A percentile compares a stretch with the other conserved stretches of the same genome.
These are phyloP conservation scores for Drosophila suzukii DNA, from an alignment of 1,140 invertebrate species.

Conservation along the genomic window DNA sequence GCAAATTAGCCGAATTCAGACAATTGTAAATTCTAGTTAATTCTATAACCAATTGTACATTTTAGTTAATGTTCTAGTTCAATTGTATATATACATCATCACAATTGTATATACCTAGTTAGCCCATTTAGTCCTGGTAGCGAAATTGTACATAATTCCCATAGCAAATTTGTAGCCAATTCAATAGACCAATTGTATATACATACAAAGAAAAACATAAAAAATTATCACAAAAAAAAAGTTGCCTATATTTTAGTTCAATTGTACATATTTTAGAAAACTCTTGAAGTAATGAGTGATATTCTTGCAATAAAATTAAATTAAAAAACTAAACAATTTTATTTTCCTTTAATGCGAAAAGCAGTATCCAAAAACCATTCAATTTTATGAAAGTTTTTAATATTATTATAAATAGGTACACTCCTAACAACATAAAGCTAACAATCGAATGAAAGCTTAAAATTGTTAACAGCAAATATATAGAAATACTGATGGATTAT, in stretches of 20 bases:
- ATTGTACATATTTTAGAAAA: slow-evolving; percentile 22
- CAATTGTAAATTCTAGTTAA: slow-evolving; percentile 56
- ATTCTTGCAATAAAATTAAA: slow-evolving; percentile 68
- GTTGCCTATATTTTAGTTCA: slow-evolving; percentile 6
- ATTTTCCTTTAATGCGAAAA: too few species aligned
- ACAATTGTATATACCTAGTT: slow-evolving; percentile 36
- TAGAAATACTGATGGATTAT: too few species aligned
- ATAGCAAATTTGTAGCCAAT: slow-evolving; percentile 27
- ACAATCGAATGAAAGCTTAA: too few species aligned
- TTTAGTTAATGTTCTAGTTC: slow-evolving; percentile 34
- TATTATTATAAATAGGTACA: too few species aligned
- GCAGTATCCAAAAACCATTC: too few species aligned
- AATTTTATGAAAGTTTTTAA: too few species aligned
- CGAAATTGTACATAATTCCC: slow-evolving; percentile 42
- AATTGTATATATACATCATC: slow-evolving; percentile 47
- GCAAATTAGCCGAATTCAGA: slow-evolving; percentile 35
- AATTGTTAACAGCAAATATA: too few species aligned
- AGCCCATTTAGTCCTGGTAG: slow-evolving; percentile 42
- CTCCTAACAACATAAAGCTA: too few species aligned
- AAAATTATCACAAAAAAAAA: slow-evolving; percentile 39
- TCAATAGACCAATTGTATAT: slow-evolving; percentile 46
- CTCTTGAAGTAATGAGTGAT: slow-evolving; percentile 48
- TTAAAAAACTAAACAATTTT: background rate
- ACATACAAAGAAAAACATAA: slow-evolving; percentile 9
- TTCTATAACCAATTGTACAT: slow-evolving; percentile 39